Percentiles rank a stretch among this genome's conserved stretches.
Conservation (phyloP, 2,797 vertebrate genomes). For the Clarias pachynema region DNA sequence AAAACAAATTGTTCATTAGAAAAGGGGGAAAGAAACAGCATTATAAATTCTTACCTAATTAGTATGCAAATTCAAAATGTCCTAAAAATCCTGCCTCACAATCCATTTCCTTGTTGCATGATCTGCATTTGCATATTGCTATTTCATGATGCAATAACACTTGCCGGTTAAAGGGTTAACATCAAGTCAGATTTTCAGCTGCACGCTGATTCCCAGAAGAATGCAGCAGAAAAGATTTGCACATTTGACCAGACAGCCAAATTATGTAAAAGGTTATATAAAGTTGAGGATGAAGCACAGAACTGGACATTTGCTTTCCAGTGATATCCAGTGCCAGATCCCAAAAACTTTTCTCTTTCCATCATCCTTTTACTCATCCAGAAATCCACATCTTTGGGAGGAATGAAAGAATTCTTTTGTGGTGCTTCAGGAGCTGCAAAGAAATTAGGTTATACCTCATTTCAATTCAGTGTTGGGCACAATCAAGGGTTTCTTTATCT, state of each 20-base stretch:
- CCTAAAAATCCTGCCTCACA: not conserved
- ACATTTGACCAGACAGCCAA: not conserved
- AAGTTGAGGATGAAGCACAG: not conserved
- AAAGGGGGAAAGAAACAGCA: not conserved
- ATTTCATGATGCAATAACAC: conserved; percentile 3
- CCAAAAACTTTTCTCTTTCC: not conserved
- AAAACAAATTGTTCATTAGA: not conserved
- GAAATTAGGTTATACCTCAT: not conserved
- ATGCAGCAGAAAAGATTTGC: not conserved
- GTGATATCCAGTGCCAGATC: not conserved
- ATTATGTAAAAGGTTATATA: not conserved
- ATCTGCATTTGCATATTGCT: not conserved
- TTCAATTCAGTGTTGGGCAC: not conserved
- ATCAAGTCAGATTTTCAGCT: not conserved
- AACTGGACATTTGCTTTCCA: not conserved
- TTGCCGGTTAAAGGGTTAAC: not conserved
- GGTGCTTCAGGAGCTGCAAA: not conserved
- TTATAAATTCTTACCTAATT: not conserved
- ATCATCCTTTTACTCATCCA: not conserved
- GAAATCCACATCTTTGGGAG: not conserved
- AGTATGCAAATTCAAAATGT: not conserved
- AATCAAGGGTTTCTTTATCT: not conserved
- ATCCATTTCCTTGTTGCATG: not conserved
- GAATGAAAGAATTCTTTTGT: not conserved
- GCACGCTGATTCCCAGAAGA: not conserved